These are phyloP conservation scores for Pseudois nayaur DNA, from an alignment of 2,113 vertebrate species.

Conservation along the genomic window DNA sequence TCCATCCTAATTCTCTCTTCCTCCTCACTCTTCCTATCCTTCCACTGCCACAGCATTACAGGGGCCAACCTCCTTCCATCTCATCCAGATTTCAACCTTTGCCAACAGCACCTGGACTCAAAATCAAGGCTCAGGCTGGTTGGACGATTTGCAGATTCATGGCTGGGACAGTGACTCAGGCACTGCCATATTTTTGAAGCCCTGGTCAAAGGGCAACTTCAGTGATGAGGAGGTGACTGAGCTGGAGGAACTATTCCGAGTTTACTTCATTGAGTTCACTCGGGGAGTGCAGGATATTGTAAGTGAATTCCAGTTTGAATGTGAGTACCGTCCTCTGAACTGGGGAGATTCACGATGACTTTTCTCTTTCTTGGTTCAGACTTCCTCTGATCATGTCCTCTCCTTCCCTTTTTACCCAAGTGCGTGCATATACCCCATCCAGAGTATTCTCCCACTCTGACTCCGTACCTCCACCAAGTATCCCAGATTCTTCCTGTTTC, in stretches of 20 bases:
- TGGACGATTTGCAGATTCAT: constrained; percentile 36
- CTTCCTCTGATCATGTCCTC: too few relatives aligned
- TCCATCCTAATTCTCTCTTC: not conserved
- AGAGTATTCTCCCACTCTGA: not conserved
- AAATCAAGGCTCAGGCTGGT: constrained; percentile 25
- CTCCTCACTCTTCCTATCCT: not conserved
- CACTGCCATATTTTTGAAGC: not conserved
- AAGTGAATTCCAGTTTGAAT: not conserved
- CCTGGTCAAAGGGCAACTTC: constrained; percentile 39
- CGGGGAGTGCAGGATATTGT: not conserved
- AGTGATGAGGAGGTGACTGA: not conserved
- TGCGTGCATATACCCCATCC: too few relatives aligned
- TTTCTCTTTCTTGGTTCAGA: not conserved
- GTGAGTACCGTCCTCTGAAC: not conserved
- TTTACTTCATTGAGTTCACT: not conserved
- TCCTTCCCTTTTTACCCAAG: not conserved
- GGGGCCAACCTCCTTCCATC: not conserved
- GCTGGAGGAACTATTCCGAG: not conserved
- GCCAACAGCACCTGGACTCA: not conserved
- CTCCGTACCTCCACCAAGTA: not conserved
- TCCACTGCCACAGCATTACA: not conserved
- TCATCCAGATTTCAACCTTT: not conserved
- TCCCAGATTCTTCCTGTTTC: not conserved
- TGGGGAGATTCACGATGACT: too few relatives aligned
- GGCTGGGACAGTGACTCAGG: not conserved